Percentiles rank a stretch among this genome's conserved stretches.
Conservation (phyloP, 1,140 invertebrate genomes). For the Bombus waltoni region DNA sequence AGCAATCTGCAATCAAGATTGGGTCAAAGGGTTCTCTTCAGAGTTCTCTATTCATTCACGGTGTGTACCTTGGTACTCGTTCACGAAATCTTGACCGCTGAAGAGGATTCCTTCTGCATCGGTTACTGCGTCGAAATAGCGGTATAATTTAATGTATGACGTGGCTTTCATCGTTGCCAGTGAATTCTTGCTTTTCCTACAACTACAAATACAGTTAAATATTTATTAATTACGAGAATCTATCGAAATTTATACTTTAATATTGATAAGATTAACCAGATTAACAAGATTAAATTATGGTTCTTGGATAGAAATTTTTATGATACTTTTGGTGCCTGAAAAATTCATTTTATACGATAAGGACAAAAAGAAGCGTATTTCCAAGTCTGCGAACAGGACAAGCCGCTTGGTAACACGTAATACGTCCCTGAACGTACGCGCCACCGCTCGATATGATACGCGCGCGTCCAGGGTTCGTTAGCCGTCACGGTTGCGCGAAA, state of each 20-base stretch:
- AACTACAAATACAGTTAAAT: background rate
- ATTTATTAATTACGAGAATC: background rate
- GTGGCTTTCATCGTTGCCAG: background rate
- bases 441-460: conserved; percentile 69
- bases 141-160: background rate
- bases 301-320: too few relatives aligned
- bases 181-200: background rate
- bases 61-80: background rate
- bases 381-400: background rate
- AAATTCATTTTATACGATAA: background rate
- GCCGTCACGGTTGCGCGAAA: conserved; percentile 69
- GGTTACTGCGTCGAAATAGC: background rate
- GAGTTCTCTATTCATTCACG: conserved; percentile 14
- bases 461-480: conserved; percentile 70
- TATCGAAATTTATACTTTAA: background rate
- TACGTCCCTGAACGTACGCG: conserved; percentile 62
- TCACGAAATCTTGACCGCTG: conserved; percentile 30
- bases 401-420: conserved; percentile 49
- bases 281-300: too few relatives aligned
- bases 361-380: background rate
- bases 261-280: too few relatives aligned
- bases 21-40: conserved; percentile 32
- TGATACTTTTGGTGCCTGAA: too few relatives aligned
- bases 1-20: conserved; percentile 39
- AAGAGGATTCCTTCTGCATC: conserved; percentile 5